Conservation (phyloP, 2,888 invertebrate genomes). For the Elysia crispata region DNA sequence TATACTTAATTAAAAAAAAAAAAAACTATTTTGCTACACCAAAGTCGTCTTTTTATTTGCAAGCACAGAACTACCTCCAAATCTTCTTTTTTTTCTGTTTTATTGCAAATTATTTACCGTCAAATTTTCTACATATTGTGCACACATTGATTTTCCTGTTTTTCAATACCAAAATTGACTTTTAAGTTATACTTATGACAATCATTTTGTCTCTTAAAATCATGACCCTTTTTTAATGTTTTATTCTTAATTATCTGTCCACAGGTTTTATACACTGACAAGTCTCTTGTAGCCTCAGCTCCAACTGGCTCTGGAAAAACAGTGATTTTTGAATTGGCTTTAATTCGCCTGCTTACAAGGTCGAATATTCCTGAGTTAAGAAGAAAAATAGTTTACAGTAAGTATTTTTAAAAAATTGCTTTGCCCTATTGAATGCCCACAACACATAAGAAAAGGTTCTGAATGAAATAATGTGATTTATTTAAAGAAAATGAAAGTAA, state of each 20-base stretch:
- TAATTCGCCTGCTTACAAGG: constrained; percentile 83
- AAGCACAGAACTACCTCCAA: no score
- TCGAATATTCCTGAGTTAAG: constrained; percentile 51
- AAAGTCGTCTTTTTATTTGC: no score
- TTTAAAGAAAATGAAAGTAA: no score
- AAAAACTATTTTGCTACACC: no score
- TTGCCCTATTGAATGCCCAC: background rate
- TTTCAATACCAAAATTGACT: background rate
- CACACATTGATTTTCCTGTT: background rate
- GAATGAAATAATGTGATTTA: no score
- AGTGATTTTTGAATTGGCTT: constrained; percentile 88
- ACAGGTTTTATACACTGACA: constrained; percentile 80
- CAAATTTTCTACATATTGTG: background rate
- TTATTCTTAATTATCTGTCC: background rate
- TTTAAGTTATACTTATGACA: background rate
- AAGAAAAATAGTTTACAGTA: constrained; percentile 86
- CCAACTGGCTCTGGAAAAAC: constrained; percentile 92
- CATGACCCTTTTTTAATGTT: background rate
- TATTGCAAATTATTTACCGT: no score
- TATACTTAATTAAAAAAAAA: no score
- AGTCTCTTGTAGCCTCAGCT: constrained; percentile 86
- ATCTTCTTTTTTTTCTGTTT: no score
- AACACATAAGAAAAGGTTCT: no score
- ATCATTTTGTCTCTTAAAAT: background rate
- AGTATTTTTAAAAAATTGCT: constrained; percentile 64